Conservation (phyloP, 2,113 vertebrate species). For the Trachemys scripta region DNA sequence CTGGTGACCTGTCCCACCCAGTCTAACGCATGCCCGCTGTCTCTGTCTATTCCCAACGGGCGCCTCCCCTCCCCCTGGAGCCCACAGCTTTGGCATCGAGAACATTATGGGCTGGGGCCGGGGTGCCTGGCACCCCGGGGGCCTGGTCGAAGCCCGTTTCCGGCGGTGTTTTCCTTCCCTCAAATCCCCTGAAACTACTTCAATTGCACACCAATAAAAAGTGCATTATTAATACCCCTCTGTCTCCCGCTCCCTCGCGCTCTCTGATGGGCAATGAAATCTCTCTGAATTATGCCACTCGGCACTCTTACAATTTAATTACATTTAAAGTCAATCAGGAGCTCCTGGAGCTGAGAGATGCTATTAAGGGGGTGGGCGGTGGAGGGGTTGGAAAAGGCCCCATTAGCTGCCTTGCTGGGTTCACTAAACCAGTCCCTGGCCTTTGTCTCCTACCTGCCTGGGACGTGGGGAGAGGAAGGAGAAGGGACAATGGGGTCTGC, state of each 20-base stretch:
- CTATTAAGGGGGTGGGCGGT: slow-evolving; percentile 11
- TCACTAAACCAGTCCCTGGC: background rate
- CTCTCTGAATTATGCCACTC: slow-evolving; percentile 56
- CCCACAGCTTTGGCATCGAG: background rate
- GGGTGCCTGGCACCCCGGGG: background rate
- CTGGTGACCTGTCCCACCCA: background rate
- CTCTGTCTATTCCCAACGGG: background rate
- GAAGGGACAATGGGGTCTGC: background rate
- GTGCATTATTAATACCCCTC: slow-evolving; percentile 54
- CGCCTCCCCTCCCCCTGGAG: background rate
- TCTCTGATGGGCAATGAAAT: slow-evolving; percentile 57
- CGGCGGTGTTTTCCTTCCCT: background rate
- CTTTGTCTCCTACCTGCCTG: background rate
- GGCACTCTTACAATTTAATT: slow-evolving; percentile 62
- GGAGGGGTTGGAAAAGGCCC: slow-evolving; percentile 5
- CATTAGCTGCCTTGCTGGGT: background rate
- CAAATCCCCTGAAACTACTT: slow-evolving; percentile 37
- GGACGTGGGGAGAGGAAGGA: too few relatives aligned
- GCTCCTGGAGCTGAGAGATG: slow-evolving; percentile 48
- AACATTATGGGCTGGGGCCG: background rate
- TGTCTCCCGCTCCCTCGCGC: background rate
- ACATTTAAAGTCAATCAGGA: slow-evolving; percentile 65
- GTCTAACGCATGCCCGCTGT: background rate
- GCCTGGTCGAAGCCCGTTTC: background rate
- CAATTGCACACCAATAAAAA: slow-evolving; percentile 34